Base-by-base conservation (phyloP, 2,797 vertebrate genomes). In the Craterocephalus amniculus region DNA sequence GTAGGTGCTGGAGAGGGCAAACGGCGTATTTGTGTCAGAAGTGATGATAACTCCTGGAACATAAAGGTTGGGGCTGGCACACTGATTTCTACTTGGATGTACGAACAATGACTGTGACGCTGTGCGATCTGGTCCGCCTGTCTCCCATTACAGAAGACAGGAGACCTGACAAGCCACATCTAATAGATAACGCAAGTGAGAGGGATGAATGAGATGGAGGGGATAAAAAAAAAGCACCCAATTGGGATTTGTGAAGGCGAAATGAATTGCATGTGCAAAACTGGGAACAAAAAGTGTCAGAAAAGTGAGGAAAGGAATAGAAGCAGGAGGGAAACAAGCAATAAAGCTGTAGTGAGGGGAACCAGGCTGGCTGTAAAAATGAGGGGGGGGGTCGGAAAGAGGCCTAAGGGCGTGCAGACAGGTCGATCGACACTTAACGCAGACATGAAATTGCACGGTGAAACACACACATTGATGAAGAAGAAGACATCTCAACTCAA, bases 81-180 rank as follows among this genome's bases (percentile, higher is more conserved):
- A 87, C 85, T 69, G 88, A 88, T 90, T 88, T 87, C 65, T 74
- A 40, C 76, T 76, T 79, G 34, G 63, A 71, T 81, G 73, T 81
- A 73, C 40, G 73, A 86, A 80, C 83, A 91, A 93, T 94, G 83
- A 93, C 93, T 87, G 87, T 77, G 86, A 85, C 52, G 65, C 82
- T 63, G 68, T 48, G 61, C 80, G 83, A 91, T 86, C 87, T 71
- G 79, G 75, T 79, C 79, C 12, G 49, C 77, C 81, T 81, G 88
- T 86, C 91, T 93, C 86, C 82, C 75, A 82, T 93, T 92, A 93
- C 91, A 88, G 76, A 58, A 69, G 81, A 83, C 75, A n/a, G 66
- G 78, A 83, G 84, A 78, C 87, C 84, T 77, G 83, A 92, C 87
- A 89, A 92, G 80, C 84, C 80, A 70, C 84, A 58, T 73, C 78